These are phyloP conservation scores for Cosmia pyralina DNA, from an alignment of 2,888 invertebrate genomes.

Conservation along the genomic window DNA sequence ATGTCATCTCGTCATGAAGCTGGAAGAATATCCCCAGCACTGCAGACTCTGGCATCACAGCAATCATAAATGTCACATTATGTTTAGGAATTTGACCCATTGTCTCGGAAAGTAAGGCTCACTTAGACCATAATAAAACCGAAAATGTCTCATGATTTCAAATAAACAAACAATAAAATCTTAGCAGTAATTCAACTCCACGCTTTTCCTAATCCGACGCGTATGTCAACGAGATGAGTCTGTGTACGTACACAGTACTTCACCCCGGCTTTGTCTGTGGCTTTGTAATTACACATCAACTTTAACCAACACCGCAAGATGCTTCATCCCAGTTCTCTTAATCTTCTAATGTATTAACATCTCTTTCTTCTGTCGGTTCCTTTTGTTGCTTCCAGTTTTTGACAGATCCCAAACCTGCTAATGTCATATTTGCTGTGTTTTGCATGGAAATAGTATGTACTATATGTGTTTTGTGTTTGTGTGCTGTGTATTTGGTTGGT, in stretches of 20 bases:
- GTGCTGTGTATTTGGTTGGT: background rate
- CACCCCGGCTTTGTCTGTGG: conserved; percentile 46
- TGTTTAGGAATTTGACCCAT: background rate
- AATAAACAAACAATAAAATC: conserved; percentile 10
- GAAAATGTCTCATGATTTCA: background rate
- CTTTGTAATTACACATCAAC: conserved; percentile 57
- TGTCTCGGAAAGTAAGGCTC: background rate
- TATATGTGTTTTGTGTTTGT: background rate
- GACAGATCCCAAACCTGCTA: background rate
- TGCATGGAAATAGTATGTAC: background rate
- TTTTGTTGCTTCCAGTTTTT: background rate
- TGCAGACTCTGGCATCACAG: too few relatives aligned
- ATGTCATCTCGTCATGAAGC: too few relatives aligned
- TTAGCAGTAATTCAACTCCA: conserved; percentile 29
- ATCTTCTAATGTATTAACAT: conserved; percentile 46
- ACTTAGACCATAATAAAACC: background rate
- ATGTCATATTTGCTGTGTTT: background rate
- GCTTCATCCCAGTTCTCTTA: conserved; percentile 10
- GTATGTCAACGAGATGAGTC: conserved; percentile 52
- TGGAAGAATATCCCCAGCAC: too few relatives aligned
- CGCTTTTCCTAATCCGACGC: conserved; percentile 22
- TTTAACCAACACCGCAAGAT: conserved; percentile 41
- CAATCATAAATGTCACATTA: background rate
- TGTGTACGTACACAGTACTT: conserved; percentile 46
- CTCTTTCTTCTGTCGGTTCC: background rate